phyloP scores from a whole-genome alignment of 1,140 invertebrate species.

The Temnothorax curvispinosus region DNA sequence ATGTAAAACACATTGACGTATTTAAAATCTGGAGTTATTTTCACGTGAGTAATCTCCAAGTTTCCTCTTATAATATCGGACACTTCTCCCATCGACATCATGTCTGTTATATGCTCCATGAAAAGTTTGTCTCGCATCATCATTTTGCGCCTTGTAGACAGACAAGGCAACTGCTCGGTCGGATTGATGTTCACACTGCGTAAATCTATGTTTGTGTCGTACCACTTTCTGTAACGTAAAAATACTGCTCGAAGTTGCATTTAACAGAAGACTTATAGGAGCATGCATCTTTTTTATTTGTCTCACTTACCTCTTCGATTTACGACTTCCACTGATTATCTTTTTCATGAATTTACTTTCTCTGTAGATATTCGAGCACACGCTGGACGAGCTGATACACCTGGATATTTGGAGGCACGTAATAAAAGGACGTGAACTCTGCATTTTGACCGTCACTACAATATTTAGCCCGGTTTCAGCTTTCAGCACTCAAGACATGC shows the following conservation, averaged over 20 bases:
- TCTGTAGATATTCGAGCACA: not conserved
- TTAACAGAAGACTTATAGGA: conserved; percentile 9
- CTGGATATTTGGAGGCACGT: conserved; percentile 1
- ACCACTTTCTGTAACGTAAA: conserved; percentile 65
- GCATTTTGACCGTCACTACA: not conserved
- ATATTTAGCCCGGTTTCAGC: not conserved
- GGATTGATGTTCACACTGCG: not conserved
- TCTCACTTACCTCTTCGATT: conserved; percentile 27
- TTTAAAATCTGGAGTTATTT: conserved; percentile 88
- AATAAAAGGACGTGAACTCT: not conserved
- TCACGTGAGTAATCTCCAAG: conserved; percentile 90
- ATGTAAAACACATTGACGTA: conserved; percentile 90
- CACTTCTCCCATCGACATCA: conserved; percentile 89
- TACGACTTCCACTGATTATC: conserved; percentile 57
- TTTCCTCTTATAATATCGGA: conserved; percentile 87
- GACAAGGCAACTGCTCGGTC: conserved; percentile 38
- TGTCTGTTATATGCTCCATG: conserved; percentile 91
- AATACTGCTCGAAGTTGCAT: not conserved
- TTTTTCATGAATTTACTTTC: conserved; percentile 70
- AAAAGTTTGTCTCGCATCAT: conserved; percentile 91
- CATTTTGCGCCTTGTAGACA: conserved; percentile 81
- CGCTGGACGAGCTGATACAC: conserved; percentile 14
- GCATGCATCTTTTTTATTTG: not conserved
- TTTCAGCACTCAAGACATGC: too few relatives aligned
- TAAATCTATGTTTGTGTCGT: conserved; percentile 27